Conservation (phyloP, 1,140 invertebrate genomes). For the Halictus rubicundus region DNA sequence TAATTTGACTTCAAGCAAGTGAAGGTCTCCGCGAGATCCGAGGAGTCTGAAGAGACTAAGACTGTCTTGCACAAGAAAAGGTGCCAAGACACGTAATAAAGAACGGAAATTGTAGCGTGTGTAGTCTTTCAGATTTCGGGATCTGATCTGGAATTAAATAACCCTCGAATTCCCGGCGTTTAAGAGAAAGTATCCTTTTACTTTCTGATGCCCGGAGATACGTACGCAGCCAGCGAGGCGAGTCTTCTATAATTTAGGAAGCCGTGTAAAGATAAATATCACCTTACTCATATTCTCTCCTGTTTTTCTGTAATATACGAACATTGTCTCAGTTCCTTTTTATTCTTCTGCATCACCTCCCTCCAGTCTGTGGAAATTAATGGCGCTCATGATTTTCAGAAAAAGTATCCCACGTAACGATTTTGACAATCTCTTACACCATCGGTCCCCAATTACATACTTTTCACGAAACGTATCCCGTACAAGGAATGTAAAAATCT, state of each 20-base stretch:
- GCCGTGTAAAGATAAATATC: constrained; percentile 24
- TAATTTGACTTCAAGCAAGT: too few relatives aligned
- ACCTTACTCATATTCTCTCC: constrained; percentile 11
- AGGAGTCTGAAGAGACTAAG: not conserved
- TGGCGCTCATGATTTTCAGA: too few relatives aligned
- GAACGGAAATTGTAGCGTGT: not conserved
- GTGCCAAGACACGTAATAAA: not conserved
- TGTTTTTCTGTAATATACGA: not conserved
- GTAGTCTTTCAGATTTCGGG: not conserved
- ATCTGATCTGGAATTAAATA: not conserved
- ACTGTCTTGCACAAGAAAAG: not conserved
- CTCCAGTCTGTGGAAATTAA: too few relatives aligned
- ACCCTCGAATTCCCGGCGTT: constrained; percentile 1
- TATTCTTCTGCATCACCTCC: not conserved
- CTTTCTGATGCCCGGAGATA: constrained; percentile 29
- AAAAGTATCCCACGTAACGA: too few relatives aligned
- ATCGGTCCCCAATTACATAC: too few relatives aligned
- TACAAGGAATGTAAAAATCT: too few relatives aligned
- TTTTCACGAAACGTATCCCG: too few relatives aligned
- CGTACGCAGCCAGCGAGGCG: not conserved
- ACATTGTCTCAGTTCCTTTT: not conserved
- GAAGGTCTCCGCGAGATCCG: too few relatives aligned
- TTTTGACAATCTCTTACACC: too few relatives aligned
- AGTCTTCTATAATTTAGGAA: constrained; percentile 26
- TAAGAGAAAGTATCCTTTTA: constrained; percentile 44